A percentile compares a stretch with the other conserved stretches of the same genome.
phyloP scores from a whole-genome alignment of 2,113 vertebrate species.

The Cheilinus undulatus region DNA sequence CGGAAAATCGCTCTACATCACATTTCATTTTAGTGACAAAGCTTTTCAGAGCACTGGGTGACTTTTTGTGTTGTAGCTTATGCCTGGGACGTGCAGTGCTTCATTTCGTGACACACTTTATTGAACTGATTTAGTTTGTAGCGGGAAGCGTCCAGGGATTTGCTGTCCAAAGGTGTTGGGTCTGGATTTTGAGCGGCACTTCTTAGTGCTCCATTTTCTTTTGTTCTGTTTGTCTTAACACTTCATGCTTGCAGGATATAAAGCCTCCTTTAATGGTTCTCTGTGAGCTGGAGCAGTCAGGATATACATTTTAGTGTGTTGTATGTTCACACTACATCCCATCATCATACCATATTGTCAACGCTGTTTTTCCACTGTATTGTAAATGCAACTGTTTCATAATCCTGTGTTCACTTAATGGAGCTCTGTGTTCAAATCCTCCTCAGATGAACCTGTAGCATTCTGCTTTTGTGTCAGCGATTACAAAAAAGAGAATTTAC shows the following conservation, averaged over 20 bases:
- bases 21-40: slow-evolving; percentile 78
- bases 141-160: slow-evolving; percentile 62
- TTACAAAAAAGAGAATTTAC: slow-evolving; percentile 46
- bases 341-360: slow-evolving; percentile 23
- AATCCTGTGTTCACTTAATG: slow-evolving; percentile 62
- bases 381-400: slow-evolving; percentile 31
- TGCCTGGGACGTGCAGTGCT: slow-evolving; percentile 53
- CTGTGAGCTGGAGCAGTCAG: neutral
- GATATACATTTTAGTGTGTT: slow-evolving; percentile 22
- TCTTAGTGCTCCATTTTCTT: slow-evolving; percentile 49
- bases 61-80: slow-evolving; percentile 62
- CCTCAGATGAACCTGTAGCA: slow-evolving; percentile 40
- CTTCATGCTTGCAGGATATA: slow-evolving; percentile 31
- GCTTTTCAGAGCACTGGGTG: slow-evolving; percentile 69
- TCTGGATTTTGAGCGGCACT: slow-evolving; percentile 57
- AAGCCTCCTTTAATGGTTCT: slow-evolving; percentile 24
- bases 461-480: slow-evolving; percentile 59
- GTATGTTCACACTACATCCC: slow-evolving; percentile 15
- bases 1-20: slow-evolving; percentile 76
- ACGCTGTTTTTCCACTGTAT: slow-evolving; percentile 1
- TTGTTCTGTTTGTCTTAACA: slow-evolving; percentile 58
- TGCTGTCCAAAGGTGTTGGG: slow-evolving; percentile 76
- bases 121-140: slow-evolving; percentile 76
- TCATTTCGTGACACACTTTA: slow-evolving; percentile 70
- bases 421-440: slow-evolving; percentile 62